A percentile compares a stretch with the other conserved stretches of the same genome.
phyloP scores from a whole-genome alignment of 2,888 invertebrate species.

The Coenonympha glycerion region DNA sequence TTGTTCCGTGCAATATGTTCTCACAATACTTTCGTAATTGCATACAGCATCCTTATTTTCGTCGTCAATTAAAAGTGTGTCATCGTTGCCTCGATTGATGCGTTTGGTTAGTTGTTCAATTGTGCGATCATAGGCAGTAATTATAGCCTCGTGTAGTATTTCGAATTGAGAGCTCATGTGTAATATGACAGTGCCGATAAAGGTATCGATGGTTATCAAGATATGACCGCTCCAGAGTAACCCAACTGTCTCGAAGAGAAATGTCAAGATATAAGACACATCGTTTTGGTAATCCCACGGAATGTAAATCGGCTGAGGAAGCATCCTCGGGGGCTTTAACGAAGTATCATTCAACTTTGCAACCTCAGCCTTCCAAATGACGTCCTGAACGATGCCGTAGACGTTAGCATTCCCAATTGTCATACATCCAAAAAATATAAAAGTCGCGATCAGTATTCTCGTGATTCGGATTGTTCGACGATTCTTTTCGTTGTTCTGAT shows the following conservation, averaged over 20 bases:
- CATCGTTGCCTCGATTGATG: constrained; percentile 28
- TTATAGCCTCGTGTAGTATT: constrained; percentile 56
- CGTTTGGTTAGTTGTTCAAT: constrained; percentile 41
- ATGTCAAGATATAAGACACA: constrained; percentile 51
- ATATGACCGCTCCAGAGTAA: constrained; percentile 69
- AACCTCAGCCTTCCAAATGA: constrained; percentile 53
- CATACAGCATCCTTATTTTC: constrained; percentile 19
- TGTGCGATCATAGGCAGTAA: constrained; percentile 56
- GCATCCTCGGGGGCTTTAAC: constrained; percentile 43
- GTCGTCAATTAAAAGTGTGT: constrained; percentile 22
- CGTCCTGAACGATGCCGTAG: constrained; percentile 58
- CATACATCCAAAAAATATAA: constrained; percentile 65
- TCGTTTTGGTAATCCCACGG: constrained; percentile 66
- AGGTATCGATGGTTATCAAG: constrained; percentile 66
- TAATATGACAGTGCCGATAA: constrained; percentile 61
- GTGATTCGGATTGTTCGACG: constrained; percentile 47
- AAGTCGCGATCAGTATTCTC: constrained; percentile 51
- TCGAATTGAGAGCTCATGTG: constrained; percentile 66
- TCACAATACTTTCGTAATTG: constrained; percentile 40
- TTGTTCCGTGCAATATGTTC: constrained; percentile 38
- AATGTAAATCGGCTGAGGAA: constrained; percentile 66
- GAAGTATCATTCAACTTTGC: constrained; percentile 44
- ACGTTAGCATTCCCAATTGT: constrained; percentile 60
- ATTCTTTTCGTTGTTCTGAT: constrained; percentile 54
- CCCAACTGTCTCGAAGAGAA: constrained; percentile 58